phyloP scores from a whole-genome alignment of 1,140 invertebrate genomes.

The Stegodyphus dumicola region DNA sequence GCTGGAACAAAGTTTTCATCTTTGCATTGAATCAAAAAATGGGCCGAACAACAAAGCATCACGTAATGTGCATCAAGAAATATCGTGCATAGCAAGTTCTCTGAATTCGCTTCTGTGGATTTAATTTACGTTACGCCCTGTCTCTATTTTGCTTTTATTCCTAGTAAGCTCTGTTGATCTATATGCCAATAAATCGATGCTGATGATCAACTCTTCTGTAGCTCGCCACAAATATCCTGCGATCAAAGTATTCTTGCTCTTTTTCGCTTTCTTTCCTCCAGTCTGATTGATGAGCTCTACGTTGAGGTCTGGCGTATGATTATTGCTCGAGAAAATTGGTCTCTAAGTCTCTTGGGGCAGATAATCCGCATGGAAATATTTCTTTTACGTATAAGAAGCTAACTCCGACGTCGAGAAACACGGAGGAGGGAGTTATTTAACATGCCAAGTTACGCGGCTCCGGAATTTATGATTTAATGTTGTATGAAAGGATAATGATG shows the following conservation, averaged over 20 bases:
- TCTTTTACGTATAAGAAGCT: not conserved
- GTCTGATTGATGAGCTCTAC: conserved; percentile 29
- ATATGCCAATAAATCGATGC: too few relatives aligned
- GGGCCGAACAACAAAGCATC: too few relatives aligned
- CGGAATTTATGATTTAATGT: not conserved
- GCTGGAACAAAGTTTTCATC: too few relatives aligned
- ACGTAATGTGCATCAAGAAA: too few relatives aligned
- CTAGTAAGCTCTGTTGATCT: too few relatives aligned
- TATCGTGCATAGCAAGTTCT: too few relatives aligned
- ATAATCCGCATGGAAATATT: not conserved
- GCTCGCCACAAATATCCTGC: too few relatives aligned
- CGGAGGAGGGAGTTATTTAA: not conserved
- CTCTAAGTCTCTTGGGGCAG: not conserved
- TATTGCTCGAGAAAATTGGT: conserved; percentile 31
- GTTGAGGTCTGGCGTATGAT: conserved; percentile 33
- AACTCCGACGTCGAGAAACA: not conserved
- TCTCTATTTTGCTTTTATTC: too few relatives aligned
- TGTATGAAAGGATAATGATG: not conserved
- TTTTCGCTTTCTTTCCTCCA: not conserved
- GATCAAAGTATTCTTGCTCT: not conserved
- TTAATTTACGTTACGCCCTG: too few relatives aligned
- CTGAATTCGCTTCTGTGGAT: too few relatives aligned
- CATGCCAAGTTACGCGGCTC: not conserved
- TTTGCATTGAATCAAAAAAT: too few relatives aligned
- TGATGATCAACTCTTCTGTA: too few relatives aligned